Conservation (phyloP, 1,140 invertebrate species). For the Forficula auricularia region DNA sequence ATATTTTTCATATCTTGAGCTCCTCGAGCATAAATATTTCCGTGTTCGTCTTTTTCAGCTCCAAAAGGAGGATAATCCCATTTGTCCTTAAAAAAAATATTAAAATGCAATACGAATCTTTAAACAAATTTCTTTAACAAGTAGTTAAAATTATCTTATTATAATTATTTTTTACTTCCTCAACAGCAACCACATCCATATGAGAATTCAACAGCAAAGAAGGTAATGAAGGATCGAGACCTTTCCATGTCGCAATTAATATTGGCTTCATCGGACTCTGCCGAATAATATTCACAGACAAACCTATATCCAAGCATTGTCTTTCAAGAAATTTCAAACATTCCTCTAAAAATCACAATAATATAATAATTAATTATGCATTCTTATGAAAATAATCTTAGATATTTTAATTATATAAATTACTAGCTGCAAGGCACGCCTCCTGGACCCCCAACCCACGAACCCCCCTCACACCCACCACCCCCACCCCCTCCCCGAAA, state of each 20-base stretch:
- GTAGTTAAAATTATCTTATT: not conserved
- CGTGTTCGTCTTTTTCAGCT: constrained; percentile 50
- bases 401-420: too few relatives aligned
- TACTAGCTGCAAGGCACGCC: too few relatives aligned
- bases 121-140: too few relatives aligned
- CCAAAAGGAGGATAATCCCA: constrained; percentile 52
- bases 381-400: too few relatives aligned
- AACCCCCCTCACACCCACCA: too few relatives aligned
- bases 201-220: constrained; percentile 77
- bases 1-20: constrained; percentile 70
- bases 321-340: constrained; percentile 51
- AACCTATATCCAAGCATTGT: constrained; percentile 44
- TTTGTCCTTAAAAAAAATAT: constrained; percentile 24
- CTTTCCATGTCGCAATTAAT: constrained; percentile 64
- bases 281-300: constrained; percentile 38
- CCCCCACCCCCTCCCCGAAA: too few relatives aligned
- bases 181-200: constrained; percentile 88
- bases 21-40: constrained; percentile 63
- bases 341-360: constrained; percentile 26
- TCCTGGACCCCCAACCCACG: too few relatives aligned
- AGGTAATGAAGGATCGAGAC: constrained; percentile 46
- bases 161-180: constrained; percentile 36
- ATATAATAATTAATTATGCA: too few relatives aligned
- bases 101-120: too few relatives aligned
- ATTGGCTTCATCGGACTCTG: constrained; percentile 48